Evolutionary conservation across 2,888 invertebrate species (phyloP), one percentile per base, ranked within the genome.

Genomic region (Harpalus rufipes): DNA sequence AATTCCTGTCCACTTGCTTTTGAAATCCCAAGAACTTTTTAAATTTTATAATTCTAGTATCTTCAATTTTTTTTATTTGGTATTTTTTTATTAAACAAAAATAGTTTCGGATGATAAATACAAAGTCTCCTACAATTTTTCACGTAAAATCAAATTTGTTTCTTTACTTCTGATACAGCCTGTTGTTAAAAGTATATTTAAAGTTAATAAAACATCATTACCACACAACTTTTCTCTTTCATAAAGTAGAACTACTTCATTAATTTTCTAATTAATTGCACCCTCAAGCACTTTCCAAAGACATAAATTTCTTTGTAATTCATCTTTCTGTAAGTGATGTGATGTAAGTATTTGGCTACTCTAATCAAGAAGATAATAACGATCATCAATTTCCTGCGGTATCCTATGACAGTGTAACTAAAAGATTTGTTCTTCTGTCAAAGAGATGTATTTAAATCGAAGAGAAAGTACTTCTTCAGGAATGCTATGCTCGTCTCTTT

Each of bases 361-460:
- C 32, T 65, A 68, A 68, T 39, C 7, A 39, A 4, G 25, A 68
- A 32, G 7, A 68, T 68, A 68, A 68, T 68, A 68, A 32, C 32
- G 14, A 39, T 68, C 68, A 68, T 68, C 68, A 68, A 68, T 68
- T 68, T 68, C n/a, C 39, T 12, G 41, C 25, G 25, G 68, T 21
- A 39, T 68, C 68, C 21, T 12, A 32, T 68, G 32, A 68, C 68
- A 68, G 39, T 14, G 14, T 25, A 61, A 10, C 21, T 5, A 25
- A 39, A 21, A 68, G n/a, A n/a, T 25, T 68, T 68, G 68, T 68
- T 68, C 18, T 21, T 61, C 68, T 68, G 68, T 68, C 68, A 68
- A n/a, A 68, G 63, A 63, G 63, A 68, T 14, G 39, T n/a, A n/a
- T 39, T 68, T 68, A 68, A 68, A 25, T 25, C 68, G 8, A 68